Conservation (phyloP, 2,888 invertebrate genomes). For the Parascotia fuliginaria region DNA sequence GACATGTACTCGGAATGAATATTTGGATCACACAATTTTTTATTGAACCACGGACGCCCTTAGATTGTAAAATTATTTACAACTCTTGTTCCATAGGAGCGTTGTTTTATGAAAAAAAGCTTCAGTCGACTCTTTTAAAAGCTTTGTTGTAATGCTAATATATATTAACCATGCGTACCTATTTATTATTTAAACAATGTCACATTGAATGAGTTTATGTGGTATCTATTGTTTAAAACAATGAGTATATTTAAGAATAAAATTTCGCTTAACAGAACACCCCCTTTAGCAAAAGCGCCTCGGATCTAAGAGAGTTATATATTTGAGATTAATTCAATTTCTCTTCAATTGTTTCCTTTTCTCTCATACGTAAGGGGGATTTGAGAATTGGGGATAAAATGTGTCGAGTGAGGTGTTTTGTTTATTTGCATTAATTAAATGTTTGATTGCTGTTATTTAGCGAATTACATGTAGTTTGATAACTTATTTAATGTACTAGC, state of each 20-base stretch:
- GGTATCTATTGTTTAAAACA: no score
- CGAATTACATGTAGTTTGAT: constrained; percentile 16
- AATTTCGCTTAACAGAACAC: neutral
- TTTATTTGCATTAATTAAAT: constrained; percentile 33
- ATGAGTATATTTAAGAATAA: neutral
- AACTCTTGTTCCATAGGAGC: no score
- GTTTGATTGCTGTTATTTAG: constrained; percentile 34
- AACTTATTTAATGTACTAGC: constrained; percentile 18
- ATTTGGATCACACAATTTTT: no score
- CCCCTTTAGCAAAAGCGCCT: neutral
- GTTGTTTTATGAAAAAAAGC: no score
- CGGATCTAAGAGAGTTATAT: neutral
- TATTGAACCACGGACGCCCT: no score
- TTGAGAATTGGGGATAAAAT: neutral
- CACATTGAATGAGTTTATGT: no score
- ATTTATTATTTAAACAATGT: no score
- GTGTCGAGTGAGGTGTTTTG: constrained; percentile 1
- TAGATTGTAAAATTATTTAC: no score
- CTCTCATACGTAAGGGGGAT: neutral
- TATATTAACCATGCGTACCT: no score
- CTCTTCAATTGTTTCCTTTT: constrained; percentile 10
- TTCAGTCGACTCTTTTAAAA: no score
- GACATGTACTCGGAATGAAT: no score
- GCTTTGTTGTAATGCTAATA: no score
- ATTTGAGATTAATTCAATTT: constrained; percentile 13